phyloP scores from a whole-genome alignment of 2,113 vertebrate genomes.

The Sapayoa aenigma region DNA sequence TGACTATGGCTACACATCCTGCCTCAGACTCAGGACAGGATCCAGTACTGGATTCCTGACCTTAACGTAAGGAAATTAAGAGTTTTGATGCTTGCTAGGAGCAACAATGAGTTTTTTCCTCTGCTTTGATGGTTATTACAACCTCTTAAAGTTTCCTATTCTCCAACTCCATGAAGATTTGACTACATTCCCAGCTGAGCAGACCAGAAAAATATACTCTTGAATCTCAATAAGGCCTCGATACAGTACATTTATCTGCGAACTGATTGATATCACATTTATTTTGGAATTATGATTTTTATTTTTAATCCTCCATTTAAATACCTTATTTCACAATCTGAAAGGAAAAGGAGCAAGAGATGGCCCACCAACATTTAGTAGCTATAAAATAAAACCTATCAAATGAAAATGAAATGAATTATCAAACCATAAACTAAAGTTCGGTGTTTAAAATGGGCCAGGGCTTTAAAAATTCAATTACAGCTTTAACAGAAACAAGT shows the following conservation, averaged over 20 bases:
- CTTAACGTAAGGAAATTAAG: neutral
- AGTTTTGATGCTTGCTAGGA: neutral
- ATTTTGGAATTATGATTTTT: conserved; percentile 27
- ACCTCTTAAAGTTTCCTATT: neutral
- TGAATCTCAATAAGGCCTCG: conserved; percentile 35
- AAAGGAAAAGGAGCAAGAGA: conserved; percentile 41
- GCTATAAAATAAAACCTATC: conserved; percentile 59
- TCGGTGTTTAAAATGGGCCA: conserved; percentile 27
- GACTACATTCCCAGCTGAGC: neutral
- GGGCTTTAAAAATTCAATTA: conserved; percentile 42
- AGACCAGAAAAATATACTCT: conserved; percentile 30
- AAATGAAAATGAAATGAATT: conserved; percentile 61
- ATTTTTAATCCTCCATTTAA: conserved; percentile 38
- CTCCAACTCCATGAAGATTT: neutral
- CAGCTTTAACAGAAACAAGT: conserved; percentile 53
- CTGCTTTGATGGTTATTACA: neutral
- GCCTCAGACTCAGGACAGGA: neutral
- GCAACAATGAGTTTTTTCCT: neutral
- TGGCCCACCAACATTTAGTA: conserved; percentile 52
- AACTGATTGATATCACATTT: conserved; percentile 7
- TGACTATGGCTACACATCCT: neutral
- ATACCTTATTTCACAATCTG: conserved; percentile 30
- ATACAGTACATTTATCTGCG: conserved; percentile 54
- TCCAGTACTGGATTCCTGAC: neutral
- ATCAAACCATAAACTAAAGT: conserved; percentile 50